Evolutionary conservation across 2,797 vertebrate genomes (phyloP), one percentile per base, ranked within the genome.

Genomic region (Macropus fuliginosus): DNA sequence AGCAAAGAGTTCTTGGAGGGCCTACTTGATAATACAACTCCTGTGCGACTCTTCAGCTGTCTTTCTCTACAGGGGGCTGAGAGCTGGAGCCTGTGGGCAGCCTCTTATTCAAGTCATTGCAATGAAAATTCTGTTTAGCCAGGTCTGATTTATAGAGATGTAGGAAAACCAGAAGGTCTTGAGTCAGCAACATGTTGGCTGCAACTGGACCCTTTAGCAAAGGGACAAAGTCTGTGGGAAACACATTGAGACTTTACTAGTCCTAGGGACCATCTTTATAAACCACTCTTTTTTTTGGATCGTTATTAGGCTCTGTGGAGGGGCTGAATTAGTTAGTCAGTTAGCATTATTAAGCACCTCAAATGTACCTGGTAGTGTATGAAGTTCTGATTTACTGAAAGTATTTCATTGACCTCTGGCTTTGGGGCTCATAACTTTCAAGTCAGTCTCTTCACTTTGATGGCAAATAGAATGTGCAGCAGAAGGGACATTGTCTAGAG

Each of bases 61-160:
- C 95, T 74, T 96, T 97, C 96, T 96, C 97, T 97, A 50, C 14
- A 87, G 57, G 40, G 11, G 46, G 34, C 59, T 93, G 55, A 50
- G 18, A 50, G 92, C 54, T 62, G 94, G 81, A 94, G 52, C 29
- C 55, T 46, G 4, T 93, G 90, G 28, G 40, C 27, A 95, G 18
- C 55, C 52, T 93, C 57, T 93, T 59, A 57, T 74, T 95, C 28
- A 62, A 74, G 34, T 56, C 62, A 91, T 93, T 91, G 34, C 56
- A 97, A 54, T 74, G n/a, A 56, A 95, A 95, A 57, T n/a, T 94
- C 57, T 96, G 91, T 59, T 56, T 52, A 90, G 90, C 57, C 24
- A 90, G 90, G 92, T 34, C 34, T 95, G 81, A 92, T 81, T 94
- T 93, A 92, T 18, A 57, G 91, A 93, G 52, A 95, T 90, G 62